Evolutionary conservation across 2,113 vertebrate species (phyloP), one percentile per base, ranked within the genome.

Genomic region (Cepphus grylle): DNA sequence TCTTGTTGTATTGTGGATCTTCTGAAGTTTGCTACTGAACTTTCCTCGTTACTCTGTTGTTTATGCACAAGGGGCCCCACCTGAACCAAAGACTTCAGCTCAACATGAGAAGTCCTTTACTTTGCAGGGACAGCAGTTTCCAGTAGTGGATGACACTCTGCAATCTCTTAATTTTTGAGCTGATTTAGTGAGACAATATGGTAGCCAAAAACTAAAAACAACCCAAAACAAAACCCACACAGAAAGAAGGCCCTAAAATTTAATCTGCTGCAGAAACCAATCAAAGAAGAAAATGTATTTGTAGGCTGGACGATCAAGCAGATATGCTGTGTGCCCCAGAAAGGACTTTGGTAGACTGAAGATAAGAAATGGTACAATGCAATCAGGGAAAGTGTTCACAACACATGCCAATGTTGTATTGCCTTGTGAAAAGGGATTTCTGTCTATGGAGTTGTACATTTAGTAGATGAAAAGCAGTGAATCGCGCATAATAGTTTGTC

Each of bases 401-500:
- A 55, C n/a, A 25, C 1, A 15, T 15, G 9, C 4, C 32, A 45
- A 1, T 3, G 32, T 43, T 50, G 11, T 12, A 47, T 1, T 73
- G 53, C 7, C 25, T 53, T 15, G 5, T 86, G 52, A 76, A 69
- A 84, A 72, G 22, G 32, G 30, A 81, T 45, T 95, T 81, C 55
- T 81, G 18, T 15, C 27, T 45, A 63, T 3, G 21, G 49, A 74
- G 43, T 1, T 65, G 63, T 61, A 55, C 17, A 56, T 49, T 81
- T 56, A 38, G 20, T 20, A 90, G 36, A 43, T 2, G 43, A 91
- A 86, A 78, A 78, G 17, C 81, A 71, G 47, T 29, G 42, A 91
- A 86, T 61, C 23, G 56, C 7, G 13, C 61, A 8, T 16, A 74
- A 58, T 4, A 87, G 49, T 70, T 58, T 40, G 7, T 27, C 52